These are phyloP conservation scores for Pentamera pediparva DNA, from an alignment of 53 echinoderm and acorn worm species.

Conservation along the genomic window DNA sequence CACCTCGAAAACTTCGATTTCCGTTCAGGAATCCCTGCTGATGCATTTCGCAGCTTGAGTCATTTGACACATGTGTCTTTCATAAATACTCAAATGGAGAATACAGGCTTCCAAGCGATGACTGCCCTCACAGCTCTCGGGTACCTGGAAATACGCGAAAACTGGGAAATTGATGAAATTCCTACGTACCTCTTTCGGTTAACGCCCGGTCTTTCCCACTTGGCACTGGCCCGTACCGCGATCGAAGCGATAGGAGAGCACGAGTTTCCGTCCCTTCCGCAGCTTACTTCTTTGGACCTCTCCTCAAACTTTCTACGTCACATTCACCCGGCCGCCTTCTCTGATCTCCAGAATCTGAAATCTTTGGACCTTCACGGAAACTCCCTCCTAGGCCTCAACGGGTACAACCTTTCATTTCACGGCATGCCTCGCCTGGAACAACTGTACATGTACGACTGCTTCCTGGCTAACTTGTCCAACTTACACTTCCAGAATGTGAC, in stretches of 20 bases:
- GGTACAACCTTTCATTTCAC: not conserved
- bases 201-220: not conserved
- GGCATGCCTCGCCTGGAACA: not conserved
- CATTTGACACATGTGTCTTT: not conserved
- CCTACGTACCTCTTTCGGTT: not conserved
- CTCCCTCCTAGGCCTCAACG: not conserved
- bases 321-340: constrained; percentile 3
- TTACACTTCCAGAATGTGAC: not conserved
- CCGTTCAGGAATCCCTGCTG: not conserved
- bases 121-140: not conserved
- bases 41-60: not conserved
- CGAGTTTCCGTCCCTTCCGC: not conserved
- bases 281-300: not conserved
- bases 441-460: not conserved
- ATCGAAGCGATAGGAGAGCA: not conserved
- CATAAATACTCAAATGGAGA: not conserved
- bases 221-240: not conserved
- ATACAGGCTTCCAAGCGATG: not conserved
- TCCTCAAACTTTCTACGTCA: not conserved
- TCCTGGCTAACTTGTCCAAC: not conserved
- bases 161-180: not conserved
- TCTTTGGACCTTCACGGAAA: not conserved
- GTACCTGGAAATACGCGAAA: not conserved
- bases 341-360: not conserved
- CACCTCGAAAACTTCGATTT: not conserved